phyloP scores from a whole-genome alignment of 2,797 vertebrate species.

The Menidia menidia region DNA sequence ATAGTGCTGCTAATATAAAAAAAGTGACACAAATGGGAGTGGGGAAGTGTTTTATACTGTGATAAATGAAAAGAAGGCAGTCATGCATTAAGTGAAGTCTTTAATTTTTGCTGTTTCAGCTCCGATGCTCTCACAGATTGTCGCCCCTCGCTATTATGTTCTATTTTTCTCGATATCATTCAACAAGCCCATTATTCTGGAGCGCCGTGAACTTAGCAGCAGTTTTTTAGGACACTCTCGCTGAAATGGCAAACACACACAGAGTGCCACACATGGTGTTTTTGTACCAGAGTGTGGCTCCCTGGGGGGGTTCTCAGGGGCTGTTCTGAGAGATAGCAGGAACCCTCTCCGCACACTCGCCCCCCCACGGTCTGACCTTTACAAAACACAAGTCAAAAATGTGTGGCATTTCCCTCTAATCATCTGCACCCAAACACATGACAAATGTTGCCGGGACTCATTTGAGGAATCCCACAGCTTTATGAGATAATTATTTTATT shows the following conservation, averaged over 20 bases:
- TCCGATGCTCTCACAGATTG: slow-evolving; percentile 45
- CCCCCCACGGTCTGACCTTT: slow-evolving; percentile 73
- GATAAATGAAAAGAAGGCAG: slow-evolving; percentile 60
- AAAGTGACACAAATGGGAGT: slow-evolving; percentile 30
- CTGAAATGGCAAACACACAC: slow-evolving; percentile 25
- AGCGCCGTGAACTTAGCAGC: slow-evolving; percentile 30
- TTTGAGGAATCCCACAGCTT: slow-evolving; percentile 41
- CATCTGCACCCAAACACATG: slow-evolving; percentile 62
- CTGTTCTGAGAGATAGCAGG: slow-evolving; percentile 71
- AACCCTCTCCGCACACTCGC: slow-evolving; percentile 48
- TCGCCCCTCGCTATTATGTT: slow-evolving; percentile 57
- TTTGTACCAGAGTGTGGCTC: slow-evolving; percentile 57
- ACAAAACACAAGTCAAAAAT: slow-evolving; percentile 73
- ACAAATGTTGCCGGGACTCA: slow-evolving; percentile 44
- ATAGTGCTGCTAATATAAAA: slow-evolving; percentile 22
- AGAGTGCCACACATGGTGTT: slow-evolving; percentile 55
- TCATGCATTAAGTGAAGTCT: slow-evolving; percentile 51
- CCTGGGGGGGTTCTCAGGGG: slow-evolving; percentile 59
- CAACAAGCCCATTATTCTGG: slow-evolving; percentile 44
- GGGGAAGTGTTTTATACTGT: slow-evolving; percentile 48
- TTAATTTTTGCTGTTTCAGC: slow-evolving; percentile 60
- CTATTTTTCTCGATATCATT: too few relatives aligned
- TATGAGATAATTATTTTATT: slow-evolving; percentile 29
- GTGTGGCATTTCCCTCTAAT: slow-evolving; percentile 73
- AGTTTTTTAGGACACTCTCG: slow-evolving; percentile 26